These are phyloP conservation scores for Parapsyche elsis DNA, from an alignment of 1,140 invertebrate genomes.

Conservation along the genomic window DNA sequence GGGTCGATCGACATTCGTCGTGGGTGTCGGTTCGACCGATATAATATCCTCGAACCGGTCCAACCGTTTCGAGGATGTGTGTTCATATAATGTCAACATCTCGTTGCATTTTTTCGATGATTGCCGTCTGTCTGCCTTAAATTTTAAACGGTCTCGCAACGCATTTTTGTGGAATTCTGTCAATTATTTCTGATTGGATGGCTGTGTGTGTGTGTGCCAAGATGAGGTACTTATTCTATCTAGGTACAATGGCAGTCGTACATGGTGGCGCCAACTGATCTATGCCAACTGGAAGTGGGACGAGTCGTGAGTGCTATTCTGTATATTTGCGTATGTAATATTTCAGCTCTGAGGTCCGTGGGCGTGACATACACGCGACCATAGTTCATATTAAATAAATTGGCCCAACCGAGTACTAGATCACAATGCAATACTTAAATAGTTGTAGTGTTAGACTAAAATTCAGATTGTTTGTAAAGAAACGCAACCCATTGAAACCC, in stretches of 20 bases:
- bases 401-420: too few species aligned
- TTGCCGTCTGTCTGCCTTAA: too few species aligned
- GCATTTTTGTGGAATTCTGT: neutral
- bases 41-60: slow-evolving; percentile 20
- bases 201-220: too few species aligned
- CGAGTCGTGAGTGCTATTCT: neutral
- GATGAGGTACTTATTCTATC: neutral
- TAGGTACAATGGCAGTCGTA: neutral
- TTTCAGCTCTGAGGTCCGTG: too few species aligned
- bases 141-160: neutral
- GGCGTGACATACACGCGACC: too few species aligned
- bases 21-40: neutral
- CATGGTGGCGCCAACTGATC: slow-evolving; percentile 25
- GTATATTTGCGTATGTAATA: neutral
- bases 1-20: neutral
- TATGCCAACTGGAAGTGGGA: slow-evolving; percentile 20
- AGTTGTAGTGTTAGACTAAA: too few species aligned
- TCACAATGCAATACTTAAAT: too few species aligned
- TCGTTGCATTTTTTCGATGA: neutral
- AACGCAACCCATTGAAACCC: too few species aligned
- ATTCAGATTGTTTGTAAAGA: too few species aligned
- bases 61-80: neutral
- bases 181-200: neutral
- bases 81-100: neutral
- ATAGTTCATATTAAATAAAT: too few species aligned